phyloP scores from a whole-genome alignment of 35 echinoderm and acorn worm genomes.

The Apostichopus californicus region DNA sequence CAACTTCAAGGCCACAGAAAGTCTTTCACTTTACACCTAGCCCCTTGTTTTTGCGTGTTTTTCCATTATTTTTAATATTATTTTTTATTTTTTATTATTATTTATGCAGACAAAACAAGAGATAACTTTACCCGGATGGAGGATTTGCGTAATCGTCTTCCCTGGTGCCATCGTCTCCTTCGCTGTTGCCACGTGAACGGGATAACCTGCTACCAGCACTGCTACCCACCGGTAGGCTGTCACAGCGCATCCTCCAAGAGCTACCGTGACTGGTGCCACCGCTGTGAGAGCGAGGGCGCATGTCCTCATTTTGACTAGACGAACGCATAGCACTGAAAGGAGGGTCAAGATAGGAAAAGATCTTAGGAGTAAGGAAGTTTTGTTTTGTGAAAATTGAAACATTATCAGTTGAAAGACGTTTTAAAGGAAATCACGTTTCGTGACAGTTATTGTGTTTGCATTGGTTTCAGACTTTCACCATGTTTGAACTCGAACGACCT shows the following conservation, averaged over 20 bases:
- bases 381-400: no score
- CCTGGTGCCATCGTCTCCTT: constrained; percentile 66
- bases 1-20: no score
- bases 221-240: constrained; percentile 79
- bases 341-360: neutral
- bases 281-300: constrained; percentile 92
- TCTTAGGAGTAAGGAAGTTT: no score
- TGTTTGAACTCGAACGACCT: no score
- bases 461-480: no score
- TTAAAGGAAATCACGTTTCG: no score
- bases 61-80: no score
- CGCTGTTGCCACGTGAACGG: constrained; percentile 61
- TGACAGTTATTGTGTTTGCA: no score
- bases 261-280: constrained; percentile 46
- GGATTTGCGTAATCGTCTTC: constrained; percentile 80
- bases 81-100: neutral
- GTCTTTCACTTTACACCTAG: no score
- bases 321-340: constrained; percentile 88
- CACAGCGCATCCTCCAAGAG: constrained; percentile 84
- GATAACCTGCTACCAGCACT: constrained; percentile 36
- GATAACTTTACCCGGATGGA: constrained; percentile 35
- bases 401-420: no score
- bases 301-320: constrained; percentile 77
- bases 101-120: neutral
- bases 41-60: no score